Percentiles rank a stretch among this genome's conserved stretches.
phyloP scores from a whole-genome alignment of 2,113 vertebrate species.

The Coturnix japonica region DNA sequence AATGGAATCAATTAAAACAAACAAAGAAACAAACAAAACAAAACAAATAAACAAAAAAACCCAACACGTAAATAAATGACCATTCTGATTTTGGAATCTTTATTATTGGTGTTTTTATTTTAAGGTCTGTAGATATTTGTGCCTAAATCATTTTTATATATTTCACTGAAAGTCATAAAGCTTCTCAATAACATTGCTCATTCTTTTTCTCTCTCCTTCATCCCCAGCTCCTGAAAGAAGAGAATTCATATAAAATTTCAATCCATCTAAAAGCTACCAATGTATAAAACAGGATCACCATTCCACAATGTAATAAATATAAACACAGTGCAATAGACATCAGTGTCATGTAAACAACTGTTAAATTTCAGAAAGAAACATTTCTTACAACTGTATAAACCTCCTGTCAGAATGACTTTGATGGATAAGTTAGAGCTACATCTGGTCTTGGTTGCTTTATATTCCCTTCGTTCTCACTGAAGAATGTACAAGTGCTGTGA shows the following conservation, averaged over 20 bases:
- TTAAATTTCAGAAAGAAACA: slow-evolving; percentile 64
- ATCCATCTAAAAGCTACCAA: slow-evolving; percentile 61
- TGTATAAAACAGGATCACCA: slow-evolving; percentile 55
- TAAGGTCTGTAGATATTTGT: not conserved
- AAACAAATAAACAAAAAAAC: too few relatives aligned
- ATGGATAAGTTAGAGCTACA: slow-evolving; percentile 35
- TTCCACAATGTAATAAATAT: slow-evolving; percentile 63
- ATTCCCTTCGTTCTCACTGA: slow-evolving; percentile 34
- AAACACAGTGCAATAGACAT: slow-evolving; percentile 59
- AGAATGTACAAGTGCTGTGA: not conserved
- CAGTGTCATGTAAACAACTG: slow-evolving; percentile 63
- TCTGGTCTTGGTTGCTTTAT: slow-evolving; percentile 34
- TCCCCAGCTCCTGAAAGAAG: not conserved
- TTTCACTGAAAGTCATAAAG: not conserved
- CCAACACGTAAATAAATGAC: not conserved
- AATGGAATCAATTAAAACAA: not conserved
- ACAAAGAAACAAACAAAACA: too few relatives aligned
- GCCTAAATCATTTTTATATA: not conserved
- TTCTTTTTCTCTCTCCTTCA: not conserved
- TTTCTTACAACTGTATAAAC: slow-evolving; percentile 57
- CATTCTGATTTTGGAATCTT: not conserved
- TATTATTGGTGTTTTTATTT: not conserved
- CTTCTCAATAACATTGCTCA: not conserved
- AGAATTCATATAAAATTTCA: slow-evolving; percentile 40
- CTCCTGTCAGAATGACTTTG: slow-evolving; percentile 51